These are phyloP conservation scores for Amia ocellicauda DNA, from an alignment of 2,113 vertebrate species.

Conservation along the genomic window DNA sequence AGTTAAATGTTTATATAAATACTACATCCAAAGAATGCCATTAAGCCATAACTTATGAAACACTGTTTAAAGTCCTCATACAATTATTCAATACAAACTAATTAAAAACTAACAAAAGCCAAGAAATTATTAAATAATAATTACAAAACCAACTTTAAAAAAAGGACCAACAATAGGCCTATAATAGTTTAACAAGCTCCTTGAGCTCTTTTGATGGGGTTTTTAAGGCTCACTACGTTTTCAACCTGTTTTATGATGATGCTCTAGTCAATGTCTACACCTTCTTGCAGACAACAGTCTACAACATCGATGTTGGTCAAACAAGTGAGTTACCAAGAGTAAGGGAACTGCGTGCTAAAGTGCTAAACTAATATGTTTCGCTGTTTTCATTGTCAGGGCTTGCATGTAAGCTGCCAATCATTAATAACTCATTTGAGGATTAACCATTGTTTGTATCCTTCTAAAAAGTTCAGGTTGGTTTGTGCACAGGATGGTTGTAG, in stretches of 20 bases:
- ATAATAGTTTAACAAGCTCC: no score
- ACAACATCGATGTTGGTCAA: constrained; percentile 28
- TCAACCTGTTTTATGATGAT: constrained; percentile 31
- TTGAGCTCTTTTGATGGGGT: no score
- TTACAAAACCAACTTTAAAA: no score
- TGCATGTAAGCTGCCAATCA: background rate
- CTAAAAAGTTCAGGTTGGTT: constrained; percentile 24
- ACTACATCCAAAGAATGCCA: no score
- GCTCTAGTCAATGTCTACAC: constrained; percentile 23
- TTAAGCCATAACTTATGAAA: no score
- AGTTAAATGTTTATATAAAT: no score
- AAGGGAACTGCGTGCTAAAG: constrained; percentile 23
- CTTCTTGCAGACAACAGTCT: constrained; percentile 36
- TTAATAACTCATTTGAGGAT: constrained; percentile 27
- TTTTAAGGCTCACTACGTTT: constrained; percentile 31
- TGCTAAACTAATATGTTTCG: constrained; percentile 18
- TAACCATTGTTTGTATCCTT: constrained; percentile 31
- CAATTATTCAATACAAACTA: no score
- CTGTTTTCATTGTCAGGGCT: constrained; percentile 31
- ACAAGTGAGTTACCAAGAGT: constrained; percentile 30
- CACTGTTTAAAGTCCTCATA: no score
- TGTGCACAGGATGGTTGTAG: constrained; percentile 26
- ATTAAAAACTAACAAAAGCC: no score
- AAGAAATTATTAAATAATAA: no score
- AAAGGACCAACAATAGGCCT: no score